These are phyloP conservation scores for Lycaon pictus DNA, from an alignment of 2,113 vertebrate species.

Conservation along the genomic window DNA sequence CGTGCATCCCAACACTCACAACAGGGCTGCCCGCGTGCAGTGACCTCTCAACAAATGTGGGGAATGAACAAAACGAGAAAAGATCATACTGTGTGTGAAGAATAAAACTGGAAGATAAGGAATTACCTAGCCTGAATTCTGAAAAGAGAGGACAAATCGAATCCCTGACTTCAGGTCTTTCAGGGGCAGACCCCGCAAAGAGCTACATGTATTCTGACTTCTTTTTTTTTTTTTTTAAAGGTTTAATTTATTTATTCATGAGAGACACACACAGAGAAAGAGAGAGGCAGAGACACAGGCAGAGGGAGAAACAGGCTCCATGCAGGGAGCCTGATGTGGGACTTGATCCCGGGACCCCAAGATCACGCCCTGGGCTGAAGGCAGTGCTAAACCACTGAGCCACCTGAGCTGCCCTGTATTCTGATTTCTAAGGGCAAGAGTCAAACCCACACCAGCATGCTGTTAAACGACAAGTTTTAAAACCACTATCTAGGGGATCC, in stretches of 20 bases:
- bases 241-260: too few species aligned
- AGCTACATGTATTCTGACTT: not conserved
- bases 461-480: not conserved
- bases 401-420: not conserved
- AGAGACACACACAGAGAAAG: too few species aligned
- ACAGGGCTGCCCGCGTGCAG: not conserved
- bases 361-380: too few species aligned
- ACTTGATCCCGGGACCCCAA: too few species aligned
- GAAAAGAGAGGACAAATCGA: not conserved
- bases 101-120: not conserved
- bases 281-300: too few species aligned
- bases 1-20: not conserved
- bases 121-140: not conserved
- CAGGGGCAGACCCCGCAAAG: rapidly evolving
- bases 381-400: too few species aligned
- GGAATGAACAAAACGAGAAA: not conserved
- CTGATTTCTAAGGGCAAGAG: not conserved
- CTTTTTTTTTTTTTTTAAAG: not conserved
- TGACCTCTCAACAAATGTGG: not conserved
- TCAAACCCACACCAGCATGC: not conserved
- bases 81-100: not conserved
- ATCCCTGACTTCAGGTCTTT: not conserved
- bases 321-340: too few species aligned
- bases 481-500: not conserved
- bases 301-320: too few species aligned